Base-by-base conservation (phyloP, 2,113 vertebrate species). In the Hiodon tergisus region DNA sequence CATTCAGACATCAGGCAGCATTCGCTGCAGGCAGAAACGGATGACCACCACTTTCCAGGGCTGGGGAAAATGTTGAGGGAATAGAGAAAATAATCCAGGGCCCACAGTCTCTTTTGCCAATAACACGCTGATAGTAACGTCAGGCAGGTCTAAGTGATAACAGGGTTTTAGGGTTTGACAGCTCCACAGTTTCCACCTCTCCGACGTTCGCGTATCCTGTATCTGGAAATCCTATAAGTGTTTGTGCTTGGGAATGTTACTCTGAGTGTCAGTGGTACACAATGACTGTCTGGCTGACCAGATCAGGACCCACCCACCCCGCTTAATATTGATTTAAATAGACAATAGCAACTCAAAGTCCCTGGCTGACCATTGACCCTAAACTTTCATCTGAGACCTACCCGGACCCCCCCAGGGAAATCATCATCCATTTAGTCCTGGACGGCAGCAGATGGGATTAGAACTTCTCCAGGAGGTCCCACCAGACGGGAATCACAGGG, bases 121-220 rank as follows among this genome's bases (percentile, higher is more conserved):
- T 31, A 31, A 31, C 31, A 31, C 31, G 31, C 31, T 31, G 31
- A 31, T 31, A 31, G 31, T 31, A 31, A 78, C 85, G 86, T 80
- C 85, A 85, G 83, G 78, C 86, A 89, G 86, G 88, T 91, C 89
- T 89, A 86, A 75, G 78, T 77, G 84, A 86, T 88, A 89, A 91
- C 88, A 88, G 88, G 87, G 90, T 85, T 83, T 83, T 80, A 83
- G 80, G 80, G 80, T 83, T 85, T 85, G 84, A 85, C 88, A 84
- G 87, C 84, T 87, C 86, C 60, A 82, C 83, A 80, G 80, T 84
- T 87, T 89, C 87, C 88, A 87, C n/a, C n/a, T n/a, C n/a, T n/a
- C n/a, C n/a, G n/a, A n/a, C n/a, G n/a, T n/a, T n/a, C n/a, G 31
- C 31, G 31, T 31, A 31, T 31, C 31, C 31, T 31, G 31, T 31